Base-by-base conservation (phyloP, 2,797 vertebrate genomes). In the Syngnathus rostellatus region DNA sequence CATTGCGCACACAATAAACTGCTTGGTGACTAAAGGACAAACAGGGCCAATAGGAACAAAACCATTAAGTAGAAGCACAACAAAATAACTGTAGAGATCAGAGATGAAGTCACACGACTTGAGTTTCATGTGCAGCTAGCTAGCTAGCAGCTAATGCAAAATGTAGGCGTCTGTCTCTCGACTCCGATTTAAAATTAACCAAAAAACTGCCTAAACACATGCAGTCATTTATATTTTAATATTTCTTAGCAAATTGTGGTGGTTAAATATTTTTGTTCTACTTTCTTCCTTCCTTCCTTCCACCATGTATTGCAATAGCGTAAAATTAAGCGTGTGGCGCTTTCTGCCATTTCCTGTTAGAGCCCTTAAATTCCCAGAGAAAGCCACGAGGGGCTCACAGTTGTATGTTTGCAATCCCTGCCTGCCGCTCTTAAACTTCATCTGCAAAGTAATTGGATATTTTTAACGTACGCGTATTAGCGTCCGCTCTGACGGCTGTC, bases 391-490 rank as follows among this genome's bases (percentile, higher is more conserved):
- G 55, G 6, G n/a, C 43, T 62, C 60, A 43, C 60, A 14, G n/a
- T 21, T 21, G 19, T 72, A 73, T 69, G 69, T 70, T 64, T 72
- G 61, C 60, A 68, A 62, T 68, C 67, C 77, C 80, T 68, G 45
- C 66, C 31, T 69, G 68, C 74, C 68, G 70, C 74, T 76, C 71
- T 70, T 64, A 74, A 78, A 73, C 80, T 80, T 79, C 68, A 70
- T 86, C 75, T 69, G 68, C 39, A 39, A 67, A 72, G 74, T 76
- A 73, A 86, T 72, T 85, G 80, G 79, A 83, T 77, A 79, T 83
- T 85, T 81, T 1, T 11, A 62, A 62, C 23, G 60, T 72, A 73
- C 70, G 66, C 73, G 68, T 70, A 72, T 74, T 78, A 69, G 77
- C 62, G 65, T 82, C 74, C 8, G 59, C 59, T 61, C 77, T 51